Base-by-base conservation (phyloP, 2,888 invertebrate genomes). In the Parthenolecanium corni region DNA sequence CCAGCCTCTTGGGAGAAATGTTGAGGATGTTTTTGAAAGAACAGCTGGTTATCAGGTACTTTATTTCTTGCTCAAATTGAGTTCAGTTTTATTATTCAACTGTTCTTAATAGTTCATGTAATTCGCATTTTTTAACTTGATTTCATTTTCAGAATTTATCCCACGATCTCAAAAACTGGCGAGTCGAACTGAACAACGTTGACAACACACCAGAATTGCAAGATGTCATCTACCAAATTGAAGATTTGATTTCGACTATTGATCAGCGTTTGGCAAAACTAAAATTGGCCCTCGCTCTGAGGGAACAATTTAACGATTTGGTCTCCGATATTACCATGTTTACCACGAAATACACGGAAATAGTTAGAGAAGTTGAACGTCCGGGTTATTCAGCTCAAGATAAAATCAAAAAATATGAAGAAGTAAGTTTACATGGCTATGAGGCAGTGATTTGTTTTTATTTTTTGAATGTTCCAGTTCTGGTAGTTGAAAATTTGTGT, bases 241-340 rank as follows among this genome's bases (percentile, higher is more conserved):
- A 92, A 70, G 89, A 92, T 70, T 76, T 93, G 61, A 87, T 90
- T 69, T 83, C 83, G 69, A 80, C 84, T 2, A 85, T 93, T 64
- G 90, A 92, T 75, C 87, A 89, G 66, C 90, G 91, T 74, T 83
- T 91, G 67, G 83, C 86, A 1, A 85, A 82, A 73, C 76, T 93
- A 6, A 82, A 87, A 67, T 86, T 89, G 68, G 76, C 92, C 0
- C 72, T 93, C 14, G 72, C 88, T 2, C 73, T 94, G 11, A 80
- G 94, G 14, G 92, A 95, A 72, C 92, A 93, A 71, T 94, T 89
- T 74, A 83, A 90, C 61, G 84, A 86, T 0, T 76, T 92, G 3
- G 83, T 92, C 5, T 87, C 87, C 53, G 91, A 92, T 74, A 91
- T 93, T 24, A 85, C 85, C 72, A 86, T 85, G 1, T 92, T 92